Conservation (phyloP, 2,888 invertebrate genomes). For the Pseudolycoriella hygida region DNA sequence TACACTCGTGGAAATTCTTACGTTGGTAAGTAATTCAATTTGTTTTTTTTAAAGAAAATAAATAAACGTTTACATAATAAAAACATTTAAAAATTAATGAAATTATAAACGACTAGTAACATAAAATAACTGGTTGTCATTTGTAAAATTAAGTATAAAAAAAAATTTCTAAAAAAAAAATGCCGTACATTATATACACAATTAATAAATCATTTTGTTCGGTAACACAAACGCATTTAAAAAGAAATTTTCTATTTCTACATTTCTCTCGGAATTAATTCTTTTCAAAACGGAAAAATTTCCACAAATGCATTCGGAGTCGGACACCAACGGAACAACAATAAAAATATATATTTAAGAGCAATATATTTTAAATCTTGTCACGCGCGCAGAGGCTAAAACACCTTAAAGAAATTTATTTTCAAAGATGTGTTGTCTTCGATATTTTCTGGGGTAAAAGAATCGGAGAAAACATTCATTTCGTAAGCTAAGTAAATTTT, state of each 20-base stretch:
- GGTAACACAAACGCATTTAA: background rate
- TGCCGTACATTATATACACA: too few species aligned
- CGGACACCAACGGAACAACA: background rate
- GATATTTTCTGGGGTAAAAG: too few species aligned
- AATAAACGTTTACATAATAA: background rate
- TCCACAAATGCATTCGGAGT: constrained; percentile 2
- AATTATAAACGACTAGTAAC: constrained; percentile 1
- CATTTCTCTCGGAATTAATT: background rate
- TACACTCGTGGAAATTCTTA: constrained; percentile 1
- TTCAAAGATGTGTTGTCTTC: background rate
- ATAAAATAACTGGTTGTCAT: background rate
- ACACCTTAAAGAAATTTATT: background rate
- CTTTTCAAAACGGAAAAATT: background rate
- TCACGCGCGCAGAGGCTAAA: background rate
- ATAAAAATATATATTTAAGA: background rate
- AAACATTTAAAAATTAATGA: background rate
- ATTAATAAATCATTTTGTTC: constrained; percentile 1
- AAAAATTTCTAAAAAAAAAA: background rate
- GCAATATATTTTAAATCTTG: background rate
- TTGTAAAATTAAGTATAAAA: background rate
- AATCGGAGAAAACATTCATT: background rate
- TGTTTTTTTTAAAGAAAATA: background rate
- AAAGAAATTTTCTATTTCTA: background rate
- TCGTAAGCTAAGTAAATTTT: too few species aligned
- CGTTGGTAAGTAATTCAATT: background rate